phyloP scores from a whole-genome alignment of 2,888 invertebrate species.

The Synanthedon tipuliformis region DNA sequence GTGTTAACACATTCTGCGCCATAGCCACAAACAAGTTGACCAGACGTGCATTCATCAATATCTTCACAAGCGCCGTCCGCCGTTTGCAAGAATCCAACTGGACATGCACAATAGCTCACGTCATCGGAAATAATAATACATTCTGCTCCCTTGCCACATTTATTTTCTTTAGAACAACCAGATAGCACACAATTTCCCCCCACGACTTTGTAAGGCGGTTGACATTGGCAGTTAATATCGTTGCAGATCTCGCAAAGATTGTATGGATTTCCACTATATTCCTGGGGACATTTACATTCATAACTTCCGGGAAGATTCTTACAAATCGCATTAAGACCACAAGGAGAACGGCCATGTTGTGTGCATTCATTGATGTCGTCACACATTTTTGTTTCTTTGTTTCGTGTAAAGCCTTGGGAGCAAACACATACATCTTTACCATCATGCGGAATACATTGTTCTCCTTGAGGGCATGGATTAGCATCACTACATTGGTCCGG shows the following conservation, averaged over 20 bases:
- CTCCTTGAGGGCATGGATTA: conserved; percentile 85
- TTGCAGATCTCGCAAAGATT: conserved; percentile 87
- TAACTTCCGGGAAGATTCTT: conserved; percentile 94
- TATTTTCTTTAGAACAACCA: conserved; percentile 83
- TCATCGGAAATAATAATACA: conserved; percentile 91
- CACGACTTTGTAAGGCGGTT: conserved; percentile 86
- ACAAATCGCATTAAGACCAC: conserved; percentile 90
- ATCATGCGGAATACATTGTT: conserved; percentile 86
- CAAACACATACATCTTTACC: conserved; percentile 90
- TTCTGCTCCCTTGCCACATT: conserved; percentile 88
- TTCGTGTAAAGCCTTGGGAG: conserved; percentile 86
- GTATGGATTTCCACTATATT: conserved; percentile 92
- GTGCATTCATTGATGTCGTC: conserved; percentile 89
- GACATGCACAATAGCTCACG: conserved; percentile 93
- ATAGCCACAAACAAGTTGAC: conserved; percentile 82
- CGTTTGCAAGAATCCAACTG: conserved; percentile 83
- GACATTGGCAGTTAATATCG: conserved; percentile 86
- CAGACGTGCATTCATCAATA: conserved; percentile 85
- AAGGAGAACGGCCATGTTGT: conserved; percentile 81
- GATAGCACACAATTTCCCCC: conserved; percentile 87
- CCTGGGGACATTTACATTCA: conserved; percentile 90
- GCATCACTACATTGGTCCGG: conserved; percentile 78
- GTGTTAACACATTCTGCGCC: conserved; percentile 89
- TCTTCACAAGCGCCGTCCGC: conserved; percentile 86
- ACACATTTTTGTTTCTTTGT: conserved; percentile 79